phyloP scores from a whole-genome alignment of 2,797 vertebrate species.

The Sebastes jordani region DNA sequence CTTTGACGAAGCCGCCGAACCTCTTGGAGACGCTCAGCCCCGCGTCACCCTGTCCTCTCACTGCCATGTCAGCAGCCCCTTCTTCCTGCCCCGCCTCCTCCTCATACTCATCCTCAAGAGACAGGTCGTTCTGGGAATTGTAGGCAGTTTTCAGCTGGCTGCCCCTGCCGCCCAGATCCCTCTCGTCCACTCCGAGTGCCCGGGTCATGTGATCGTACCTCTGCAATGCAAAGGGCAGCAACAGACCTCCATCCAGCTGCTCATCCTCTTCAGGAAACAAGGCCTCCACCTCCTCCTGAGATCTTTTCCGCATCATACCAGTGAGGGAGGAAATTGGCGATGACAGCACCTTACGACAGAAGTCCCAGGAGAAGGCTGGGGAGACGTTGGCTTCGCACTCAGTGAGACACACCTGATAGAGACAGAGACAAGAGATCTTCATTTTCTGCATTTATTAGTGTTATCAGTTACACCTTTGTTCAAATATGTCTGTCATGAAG shows the following conservation, averaged over 20 bases:
- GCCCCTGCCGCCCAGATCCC: conserved; percentile 44
- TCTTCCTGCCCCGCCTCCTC: conserved; percentile 56
- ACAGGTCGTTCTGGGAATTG: conserved; percentile 58
- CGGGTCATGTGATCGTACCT: conserved; percentile 74
- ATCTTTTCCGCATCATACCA: conserved; percentile 73
- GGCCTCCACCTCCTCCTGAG: conserved; percentile 77
- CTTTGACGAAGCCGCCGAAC: conserved; percentile 83
- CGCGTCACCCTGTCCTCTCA: conserved; percentile 47
- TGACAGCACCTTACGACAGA: conserved; percentile 78
- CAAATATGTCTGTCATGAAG: background rate
- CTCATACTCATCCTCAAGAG: conserved; percentile 68
- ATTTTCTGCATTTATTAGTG: background rate
- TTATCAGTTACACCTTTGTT: background rate
- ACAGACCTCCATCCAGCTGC: conserved; percentile 63
- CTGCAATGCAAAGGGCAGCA: conserved; percentile 72
- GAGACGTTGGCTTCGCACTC: conserved; percentile 86
- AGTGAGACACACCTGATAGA: conserved; percentile 87
- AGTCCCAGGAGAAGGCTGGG: conserved; percentile 85
- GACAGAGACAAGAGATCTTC: conserved; percentile 13
- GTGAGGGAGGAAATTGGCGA: conserved; percentile 56
- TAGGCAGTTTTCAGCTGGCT: conserved; percentile 58
- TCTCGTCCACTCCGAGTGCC: conserved; percentile 69
- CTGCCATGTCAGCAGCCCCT: conserved; percentile 42
- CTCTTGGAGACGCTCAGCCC: conserved; percentile 81
- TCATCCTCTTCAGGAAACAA: conserved; percentile 72